Conservation (phyloP, 92 coral and sea anemone species). For the Paramuricea clavata region DNA sequence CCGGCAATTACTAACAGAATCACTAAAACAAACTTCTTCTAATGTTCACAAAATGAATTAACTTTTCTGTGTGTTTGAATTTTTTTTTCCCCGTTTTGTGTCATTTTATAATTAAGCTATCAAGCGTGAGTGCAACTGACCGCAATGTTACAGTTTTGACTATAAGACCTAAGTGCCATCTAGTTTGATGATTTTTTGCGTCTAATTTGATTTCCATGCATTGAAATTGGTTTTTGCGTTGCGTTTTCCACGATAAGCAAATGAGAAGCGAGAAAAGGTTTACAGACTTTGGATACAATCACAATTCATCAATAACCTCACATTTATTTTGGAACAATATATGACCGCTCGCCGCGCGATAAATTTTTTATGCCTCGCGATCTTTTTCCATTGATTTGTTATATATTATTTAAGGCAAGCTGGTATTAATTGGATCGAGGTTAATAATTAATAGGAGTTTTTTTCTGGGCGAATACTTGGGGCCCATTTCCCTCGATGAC, state of each 20-base stretch:
- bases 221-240: background rate
- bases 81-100: background rate
- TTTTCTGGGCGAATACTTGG: background rate
- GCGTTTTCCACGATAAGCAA: background rate
- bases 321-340: background rate
- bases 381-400: constrained; percentile 9
- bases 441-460: constrained; percentile 19
- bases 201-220: background rate
- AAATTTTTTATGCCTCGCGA: background rate
- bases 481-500: background rate
- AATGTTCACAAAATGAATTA: background rate
- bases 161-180: background rate
- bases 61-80: background rate
- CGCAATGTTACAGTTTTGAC: background rate
- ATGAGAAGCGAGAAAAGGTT: background rate
- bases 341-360: background rate
- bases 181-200: background rate
- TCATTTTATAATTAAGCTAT: background rate
- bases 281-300: background rate
- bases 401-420: constrained; percentile 33
- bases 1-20: background rate
- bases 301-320: background rate
- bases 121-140: background rate
- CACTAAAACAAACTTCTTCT: background rate
- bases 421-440: constrained; percentile 1